phyloP scores from a whole-genome alignment of 1,140 invertebrate genomes.

The Druon quercuslanigerum region DNA sequence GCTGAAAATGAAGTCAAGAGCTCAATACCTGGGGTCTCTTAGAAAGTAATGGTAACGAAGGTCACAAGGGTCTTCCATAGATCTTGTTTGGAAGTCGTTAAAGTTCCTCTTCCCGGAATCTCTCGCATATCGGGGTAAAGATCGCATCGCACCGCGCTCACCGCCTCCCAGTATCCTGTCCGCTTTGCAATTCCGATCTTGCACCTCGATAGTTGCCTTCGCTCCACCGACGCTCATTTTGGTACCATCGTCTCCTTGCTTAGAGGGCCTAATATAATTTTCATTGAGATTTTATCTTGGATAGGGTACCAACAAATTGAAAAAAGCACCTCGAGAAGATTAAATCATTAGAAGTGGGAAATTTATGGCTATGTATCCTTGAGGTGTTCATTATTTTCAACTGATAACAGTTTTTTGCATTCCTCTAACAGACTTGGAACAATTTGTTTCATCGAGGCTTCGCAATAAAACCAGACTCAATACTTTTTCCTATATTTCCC shows the following conservation, averaged over 20 bases:
- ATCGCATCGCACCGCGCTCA: slow-evolving; percentile 65
- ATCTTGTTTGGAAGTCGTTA: slow-evolving; percentile 75
- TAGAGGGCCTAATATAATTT: slow-evolving; percentile 25
- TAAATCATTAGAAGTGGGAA: background rate
- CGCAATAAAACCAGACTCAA: no score
- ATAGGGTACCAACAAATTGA: slow-evolving; percentile 30
- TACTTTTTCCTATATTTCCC: no score
- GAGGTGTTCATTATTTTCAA: background rate
- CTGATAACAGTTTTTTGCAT: no score
- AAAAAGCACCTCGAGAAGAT: background rate
- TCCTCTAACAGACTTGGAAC: no score
- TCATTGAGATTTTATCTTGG: slow-evolving; percentile 10
- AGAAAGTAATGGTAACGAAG: slow-evolving; percentile 66
- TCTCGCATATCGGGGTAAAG: slow-evolving; percentile 69
- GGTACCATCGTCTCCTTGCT: slow-evolving; percentile 17
- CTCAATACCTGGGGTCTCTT: slow-evolving; percentile 41
- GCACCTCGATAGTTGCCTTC: slow-evolving; percentile 70
- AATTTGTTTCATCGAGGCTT: no score
- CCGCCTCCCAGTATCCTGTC: slow-evolving; percentile 66
- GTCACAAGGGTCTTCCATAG: slow-evolving; percentile 69
- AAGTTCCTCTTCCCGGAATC: slow-evolving; percentile 74
- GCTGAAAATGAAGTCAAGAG: slow-evolving; percentile 29
- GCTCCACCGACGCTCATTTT: slow-evolving; percentile 45
- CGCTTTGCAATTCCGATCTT: slow-evolving; percentile 76
- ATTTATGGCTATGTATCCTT: background rate